phyloP scores from a whole-genome alignment of 2,888 invertebrate species.

The Emmelina monodactyla region DNA sequence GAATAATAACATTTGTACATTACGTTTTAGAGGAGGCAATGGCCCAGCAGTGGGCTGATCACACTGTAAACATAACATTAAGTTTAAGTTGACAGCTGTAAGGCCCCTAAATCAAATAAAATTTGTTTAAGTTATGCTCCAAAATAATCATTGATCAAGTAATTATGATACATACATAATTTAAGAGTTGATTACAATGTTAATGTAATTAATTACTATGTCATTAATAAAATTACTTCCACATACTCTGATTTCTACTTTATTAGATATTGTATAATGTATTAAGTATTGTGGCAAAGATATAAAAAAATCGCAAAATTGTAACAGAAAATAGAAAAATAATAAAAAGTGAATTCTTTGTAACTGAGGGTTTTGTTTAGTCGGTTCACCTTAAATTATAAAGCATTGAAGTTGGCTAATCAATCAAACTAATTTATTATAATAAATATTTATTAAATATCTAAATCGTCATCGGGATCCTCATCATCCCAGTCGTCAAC shows the following conservation, averaged over 20 bases:
- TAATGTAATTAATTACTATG: conserved; percentile 51
- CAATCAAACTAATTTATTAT: neutral
- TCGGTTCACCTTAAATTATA: too few relatives aligned
- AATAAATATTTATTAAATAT: conserved; percentile 51
- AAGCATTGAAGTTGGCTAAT: neutral
- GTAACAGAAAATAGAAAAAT: conserved; percentile 59
- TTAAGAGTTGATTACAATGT: conserved; percentile 51
- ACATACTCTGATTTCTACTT: conserved; percentile 60
- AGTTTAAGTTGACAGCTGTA: too few relatives aligned
- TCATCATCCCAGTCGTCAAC: conserved; percentile 86
- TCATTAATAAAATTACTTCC: conserved; percentile 62
- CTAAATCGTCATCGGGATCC: conserved; percentile 86
- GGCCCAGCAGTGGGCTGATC: too few relatives aligned
- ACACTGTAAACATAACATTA: too few relatives aligned
- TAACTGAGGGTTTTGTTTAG: conserved; percentile 47
- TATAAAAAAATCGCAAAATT: conserved; percentile 63
- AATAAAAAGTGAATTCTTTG: conserved; percentile 63
- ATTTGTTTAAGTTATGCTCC: too few relatives aligned
- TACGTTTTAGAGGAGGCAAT: too few relatives aligned
- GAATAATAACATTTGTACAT: too few relatives aligned
- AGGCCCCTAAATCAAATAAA: too few relatives aligned
- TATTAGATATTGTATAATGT: conserved; percentile 59
- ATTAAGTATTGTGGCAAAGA: conserved; percentile 50
- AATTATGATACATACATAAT: conserved; percentile 53
- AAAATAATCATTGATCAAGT: conserved; percentile 50